phyloP scores from a whole-genome alignment of 1,140 invertebrate genomes.

The Grapholita molesta region DNA sequence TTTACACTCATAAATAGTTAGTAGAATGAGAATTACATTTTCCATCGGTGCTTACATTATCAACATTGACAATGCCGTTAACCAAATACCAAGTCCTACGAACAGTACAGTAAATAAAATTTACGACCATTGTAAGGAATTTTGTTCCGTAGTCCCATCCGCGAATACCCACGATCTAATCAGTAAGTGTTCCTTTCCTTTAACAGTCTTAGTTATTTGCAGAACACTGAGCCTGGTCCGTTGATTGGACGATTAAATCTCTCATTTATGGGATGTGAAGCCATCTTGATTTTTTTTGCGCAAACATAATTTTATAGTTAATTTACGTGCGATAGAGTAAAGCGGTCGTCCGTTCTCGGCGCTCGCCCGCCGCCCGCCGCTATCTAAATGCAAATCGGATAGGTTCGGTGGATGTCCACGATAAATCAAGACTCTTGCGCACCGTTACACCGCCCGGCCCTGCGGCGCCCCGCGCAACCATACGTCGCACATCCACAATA shows the following conservation, averaged over 20 bases:
- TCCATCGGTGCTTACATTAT: neutral
- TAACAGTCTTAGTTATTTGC: slow-evolving; percentile 19
- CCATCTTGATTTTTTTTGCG: slow-evolving; percentile 40
- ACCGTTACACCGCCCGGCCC: slow-evolving; percentile 52
- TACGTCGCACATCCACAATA: slow-evolving; percentile 23
- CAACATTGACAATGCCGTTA: neutral
- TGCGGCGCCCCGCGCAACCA: slow-evolving; percentile 23
- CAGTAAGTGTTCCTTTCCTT: slow-evolving; percentile 21
- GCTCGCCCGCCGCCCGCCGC: slow-evolving; percentile 36
- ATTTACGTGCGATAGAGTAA: slow-evolving; percentile 68
- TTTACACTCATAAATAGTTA: too few species aligned
- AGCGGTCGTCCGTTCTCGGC: slow-evolving; percentile 27
- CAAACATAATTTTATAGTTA: slow-evolving; percentile 57
- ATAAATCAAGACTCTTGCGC: slow-evolving; percentile 60
- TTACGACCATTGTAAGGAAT: neutral
- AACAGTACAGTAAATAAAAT: slow-evolving; percentile 8
- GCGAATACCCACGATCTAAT: slow-evolving; percentile 50
- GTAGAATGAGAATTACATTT: neutral
- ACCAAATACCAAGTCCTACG: neutral
- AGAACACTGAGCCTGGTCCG: slow-evolving; percentile 14
- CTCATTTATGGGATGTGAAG: slow-evolving; percentile 37
- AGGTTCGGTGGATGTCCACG: slow-evolving; percentile 66
- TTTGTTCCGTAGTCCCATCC: slow-evolving; percentile 31
- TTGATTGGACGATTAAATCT: slow-evolving; percentile 42
- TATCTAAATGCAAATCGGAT: slow-evolving; percentile 77